Evolutionary conservation across 2,888 invertebrate genomes (phyloP).

Genomic region (Argynnis bischoffii): DNA sequence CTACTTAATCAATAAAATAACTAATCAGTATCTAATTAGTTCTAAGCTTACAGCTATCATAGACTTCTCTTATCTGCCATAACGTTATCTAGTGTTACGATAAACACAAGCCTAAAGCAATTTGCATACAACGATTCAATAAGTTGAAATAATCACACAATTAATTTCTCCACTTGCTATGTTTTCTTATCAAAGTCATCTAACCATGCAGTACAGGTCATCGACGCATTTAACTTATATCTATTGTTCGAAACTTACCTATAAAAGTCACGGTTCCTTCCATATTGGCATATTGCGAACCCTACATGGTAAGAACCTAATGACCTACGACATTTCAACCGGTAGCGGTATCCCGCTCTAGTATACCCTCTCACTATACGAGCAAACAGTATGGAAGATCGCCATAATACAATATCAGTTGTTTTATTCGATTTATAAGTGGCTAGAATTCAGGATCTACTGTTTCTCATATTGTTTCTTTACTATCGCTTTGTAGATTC

Average conservation of each 20-base stretch:
- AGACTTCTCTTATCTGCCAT: conserved; percentile 16
- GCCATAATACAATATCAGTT: conserved; percentile 76
- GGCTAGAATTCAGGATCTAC: conserved; percentile 65
- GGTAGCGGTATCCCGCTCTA: conserved; percentile 60
- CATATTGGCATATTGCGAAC: conserved; percentile 81
- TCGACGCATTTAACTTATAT: conserved; percentile 68
- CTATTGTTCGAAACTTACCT: conserved; percentile 69
- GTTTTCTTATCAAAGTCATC: conserved; percentile 69
- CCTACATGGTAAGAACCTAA: conserved; percentile 78
- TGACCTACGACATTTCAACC: conserved; percentile 82
- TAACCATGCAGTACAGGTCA: conserved; percentile 56
- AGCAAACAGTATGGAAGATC: conserved; percentile 58
- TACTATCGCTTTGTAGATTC: conserved; percentile 50
- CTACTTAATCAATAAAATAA: too few relatives aligned
- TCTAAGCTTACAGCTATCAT: neutral
- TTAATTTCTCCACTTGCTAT: conserved; percentile 56
- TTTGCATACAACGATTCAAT: conserved; percentile 45
- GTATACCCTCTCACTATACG: conserved; percentile 41
- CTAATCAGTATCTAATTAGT: conserved; percentile 2
- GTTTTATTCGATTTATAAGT: conserved; percentile 78
- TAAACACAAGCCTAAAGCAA: conserved; percentile 30
- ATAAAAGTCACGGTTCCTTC: conserved; percentile 75
- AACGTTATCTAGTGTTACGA: conserved; percentile 27
- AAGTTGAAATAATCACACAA: conserved; percentile 50
- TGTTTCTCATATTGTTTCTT: conserved; percentile 72